Percentiles rank a stretch among this genome's conserved stretches.
These are phyloP conservation scores for Caranx ignobilis DNA, from an alignment of 2,113 vertebrate species.

Conservation along the genomic window DNA sequence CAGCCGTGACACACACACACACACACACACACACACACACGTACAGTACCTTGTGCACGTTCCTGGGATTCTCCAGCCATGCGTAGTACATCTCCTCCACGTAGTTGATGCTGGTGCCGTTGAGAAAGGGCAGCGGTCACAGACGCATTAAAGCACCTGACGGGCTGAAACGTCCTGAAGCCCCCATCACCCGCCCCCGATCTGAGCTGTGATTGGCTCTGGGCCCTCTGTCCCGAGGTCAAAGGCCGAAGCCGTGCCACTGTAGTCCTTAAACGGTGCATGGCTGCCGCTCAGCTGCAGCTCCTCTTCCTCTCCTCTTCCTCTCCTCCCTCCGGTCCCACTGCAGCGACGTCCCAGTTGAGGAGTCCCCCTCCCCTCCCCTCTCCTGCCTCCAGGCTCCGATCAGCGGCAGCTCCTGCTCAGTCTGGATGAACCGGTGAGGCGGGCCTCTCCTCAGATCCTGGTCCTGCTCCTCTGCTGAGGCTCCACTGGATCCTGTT, in stretches of 20 bases:
- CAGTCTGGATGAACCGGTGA: not conserved
- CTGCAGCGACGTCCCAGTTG: not conserved
- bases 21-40: not conserved
- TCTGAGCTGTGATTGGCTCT: constrained; percentile 81
- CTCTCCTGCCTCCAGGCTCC: not conserved
- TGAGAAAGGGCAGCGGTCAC: constrained; percentile 91
- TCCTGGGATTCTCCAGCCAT: constrained; percentile 96
- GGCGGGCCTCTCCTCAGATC: constrained; percentile 2
- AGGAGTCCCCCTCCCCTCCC: not conserved
- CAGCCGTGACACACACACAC: too few species aligned
- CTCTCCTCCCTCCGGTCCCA: not conserved
- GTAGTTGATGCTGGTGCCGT: constrained; percentile 94
- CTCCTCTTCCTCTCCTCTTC: constrained; percentile 45
- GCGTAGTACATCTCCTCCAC: constrained; percentile 97
- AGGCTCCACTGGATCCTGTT: not conserved
- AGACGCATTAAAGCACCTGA: constrained; percentile 84
- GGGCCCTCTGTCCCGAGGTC: constrained; percentile 86
- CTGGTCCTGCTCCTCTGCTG: not conserved
- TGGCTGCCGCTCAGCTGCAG: constrained; percentile 77
- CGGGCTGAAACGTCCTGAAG: constrained; percentile 87
- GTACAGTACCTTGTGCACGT: constrained; percentile 92
- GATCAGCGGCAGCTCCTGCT: not conserved
- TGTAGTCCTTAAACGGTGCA: constrained; percentile 95
- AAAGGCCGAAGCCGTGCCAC: constrained; percentile 88
- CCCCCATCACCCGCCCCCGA: constrained; percentile 73